Conservation (phyloP, 2,113 vertebrate genomes). For the Cervus canadensis region DNA sequence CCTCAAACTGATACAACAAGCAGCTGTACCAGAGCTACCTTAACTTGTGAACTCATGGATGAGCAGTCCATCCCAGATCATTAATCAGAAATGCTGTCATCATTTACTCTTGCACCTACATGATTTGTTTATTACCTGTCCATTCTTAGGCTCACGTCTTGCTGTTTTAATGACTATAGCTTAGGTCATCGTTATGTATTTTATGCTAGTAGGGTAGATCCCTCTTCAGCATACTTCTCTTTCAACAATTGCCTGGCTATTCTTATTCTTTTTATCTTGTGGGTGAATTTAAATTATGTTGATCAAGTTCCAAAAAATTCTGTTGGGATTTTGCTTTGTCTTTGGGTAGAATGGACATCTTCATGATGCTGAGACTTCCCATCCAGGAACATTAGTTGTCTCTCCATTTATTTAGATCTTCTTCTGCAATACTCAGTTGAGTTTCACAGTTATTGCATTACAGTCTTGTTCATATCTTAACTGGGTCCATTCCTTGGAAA, state of each 20-base stretch:
- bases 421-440: neutral
- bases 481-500: neutral
- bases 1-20: neutral
- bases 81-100: neutral
- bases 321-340: neutral
- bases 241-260: neutral
- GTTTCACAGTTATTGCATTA: neutral
- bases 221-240: neutral
- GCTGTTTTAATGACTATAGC: neutral
- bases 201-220: neutral
- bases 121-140: neutral
- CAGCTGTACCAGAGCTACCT: too few species aligned
- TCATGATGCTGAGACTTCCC: neutral
- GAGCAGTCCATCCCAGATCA: fast-evolving
- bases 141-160: neutral
- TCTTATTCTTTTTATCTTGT: neutral
- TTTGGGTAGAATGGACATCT: neutral
- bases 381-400: neutral
- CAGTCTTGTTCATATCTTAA: neutral
- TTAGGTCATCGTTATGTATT: neutral
- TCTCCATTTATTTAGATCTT: neutral
- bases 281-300: neutral
- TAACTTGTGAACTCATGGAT: neutral
- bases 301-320: neutral
- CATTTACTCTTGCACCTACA: neutral